Conservation (phyloP, 2,113 vertebrate species). For the Symphodus melops region DNA sequence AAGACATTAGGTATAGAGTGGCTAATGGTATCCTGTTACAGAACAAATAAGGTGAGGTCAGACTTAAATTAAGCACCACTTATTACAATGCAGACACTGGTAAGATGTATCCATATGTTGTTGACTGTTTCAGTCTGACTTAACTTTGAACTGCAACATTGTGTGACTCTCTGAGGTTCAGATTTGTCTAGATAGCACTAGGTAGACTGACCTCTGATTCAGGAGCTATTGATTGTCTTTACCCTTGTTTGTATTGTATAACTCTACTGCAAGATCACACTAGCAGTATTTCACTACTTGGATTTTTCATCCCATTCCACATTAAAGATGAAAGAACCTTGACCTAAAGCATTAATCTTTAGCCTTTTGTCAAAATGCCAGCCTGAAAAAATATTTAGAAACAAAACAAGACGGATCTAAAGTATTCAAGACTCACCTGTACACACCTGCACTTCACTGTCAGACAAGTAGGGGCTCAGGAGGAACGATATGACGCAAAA, state of each 20-base stretch:
- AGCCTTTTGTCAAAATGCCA: too few species aligned
- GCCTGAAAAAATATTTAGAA: too few species aligned
- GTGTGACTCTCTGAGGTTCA: neutral
- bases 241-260: constrained; percentile 9
- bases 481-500: too few species aligned
- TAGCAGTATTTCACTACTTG: neutral
- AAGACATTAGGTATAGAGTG: neutral
- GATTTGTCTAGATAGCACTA: neutral
- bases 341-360: too few species aligned
- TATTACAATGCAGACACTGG: neutral
- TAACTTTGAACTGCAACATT: neutral
- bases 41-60: neutral
- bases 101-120: neutral
- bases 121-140: neutral
- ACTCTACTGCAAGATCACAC: neutral
- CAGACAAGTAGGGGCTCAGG: too few species aligned
- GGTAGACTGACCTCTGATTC: constrained; percentile 19
- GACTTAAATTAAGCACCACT: neutral
- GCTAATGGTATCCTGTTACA: constrained; percentile 10
- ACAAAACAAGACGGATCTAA: too few species aligned
- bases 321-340: neutral
- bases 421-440: too few species aligned
- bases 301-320: too few species aligned
- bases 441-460: too few species aligned
- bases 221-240: constrained; percentile 27